Evolutionary conservation across 2,797 vertebrate genomes (phyloP), one percentile per base, ranked within the genome.

Genomic region (Eulemur coronatus): DNA sequence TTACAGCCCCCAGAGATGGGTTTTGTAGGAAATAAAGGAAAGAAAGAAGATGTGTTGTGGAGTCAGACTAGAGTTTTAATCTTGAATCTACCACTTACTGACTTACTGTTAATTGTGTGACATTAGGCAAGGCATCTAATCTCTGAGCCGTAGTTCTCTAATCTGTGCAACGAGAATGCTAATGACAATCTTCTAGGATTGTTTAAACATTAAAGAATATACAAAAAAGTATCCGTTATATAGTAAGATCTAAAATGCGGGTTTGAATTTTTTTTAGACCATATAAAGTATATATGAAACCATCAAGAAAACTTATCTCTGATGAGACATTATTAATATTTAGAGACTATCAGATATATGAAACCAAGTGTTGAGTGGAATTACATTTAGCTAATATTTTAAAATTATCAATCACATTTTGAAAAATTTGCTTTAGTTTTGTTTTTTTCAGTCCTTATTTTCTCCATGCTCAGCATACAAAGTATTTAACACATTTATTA

Each of bases 401-500:
- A 55, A 92, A 81, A 80, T 80, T 79, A 79, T 24, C 30, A 38
- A 72, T 46, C 35, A 59, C 28, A 65, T 81, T 93, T 92, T 81
- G 17, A 92, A 94, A 52, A 75, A 8, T 90, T 87, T 86, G 30
- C 14, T 55, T 94, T 89, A 57, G 52, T 35, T 91, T 79, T n/a
- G 1, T n/a, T 69, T 84, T 75, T 70, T 81, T 75, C 41, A 70
- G 17, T 35, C n/a, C 6, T 84, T 63, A 48, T 69, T 65, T 76
- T 78, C 22, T 89, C 57, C 24, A 52, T 84, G n/a, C 28, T 73
- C 69, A 86, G 18, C 35, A 75, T 33, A 78, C 17, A 82, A 92
- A 93, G 30, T 87, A 69, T 90, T 87, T 92, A 84, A 69, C 28
- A 55, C 24, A 69, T 92, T 92, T 89, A 76, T 70, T 67, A 82